Percentiles rank a stretch among this genome's conserved stretches.
Conservation (phyloP, 2,797 vertebrate species). For the Squalus acanthias region DNA sequence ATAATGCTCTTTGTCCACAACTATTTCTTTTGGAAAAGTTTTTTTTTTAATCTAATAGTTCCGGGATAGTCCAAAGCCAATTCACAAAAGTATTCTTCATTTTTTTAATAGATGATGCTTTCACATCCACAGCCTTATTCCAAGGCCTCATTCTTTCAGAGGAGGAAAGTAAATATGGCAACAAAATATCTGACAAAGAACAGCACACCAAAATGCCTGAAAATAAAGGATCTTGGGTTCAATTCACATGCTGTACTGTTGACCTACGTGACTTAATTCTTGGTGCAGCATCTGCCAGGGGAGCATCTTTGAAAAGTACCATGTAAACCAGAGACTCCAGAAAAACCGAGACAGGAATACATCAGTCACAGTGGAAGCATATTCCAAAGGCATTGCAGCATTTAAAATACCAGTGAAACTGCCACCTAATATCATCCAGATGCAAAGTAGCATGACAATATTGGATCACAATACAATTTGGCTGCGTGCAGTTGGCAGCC, state of each 20-base stretch:
- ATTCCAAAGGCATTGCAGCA: not conserved
- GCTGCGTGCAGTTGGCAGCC: not conserved
- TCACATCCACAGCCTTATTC: not conserved
- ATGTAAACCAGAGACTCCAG: not conserved
- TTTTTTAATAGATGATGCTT: not conserved
- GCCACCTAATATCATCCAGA: conserved; percentile 6
- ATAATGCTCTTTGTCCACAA: too few species aligned
- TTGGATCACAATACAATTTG: not conserved
- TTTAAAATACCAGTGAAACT: not conserved
- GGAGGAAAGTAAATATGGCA: not conserved
- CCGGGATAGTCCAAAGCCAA: not conserved
- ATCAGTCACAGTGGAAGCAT: not conserved
- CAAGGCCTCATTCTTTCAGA: not conserved
- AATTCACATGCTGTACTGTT: not conserved
- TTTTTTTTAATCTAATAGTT: not conserved
- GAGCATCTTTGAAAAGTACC: not conserved
- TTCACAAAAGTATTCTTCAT: not conserved
- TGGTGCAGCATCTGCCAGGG: not conserved
- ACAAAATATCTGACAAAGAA: not conserved
- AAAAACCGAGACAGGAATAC: not conserved
- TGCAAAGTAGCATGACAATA: conserved; percentile 1
- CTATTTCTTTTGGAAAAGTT: too few species aligned
- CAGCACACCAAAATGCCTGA: not conserved
- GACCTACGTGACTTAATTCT: not conserved
- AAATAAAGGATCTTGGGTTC: not conserved